Conservation (phyloP, 1,140 invertebrate genomes). For the Drosophila quadrilineata region DNA sequence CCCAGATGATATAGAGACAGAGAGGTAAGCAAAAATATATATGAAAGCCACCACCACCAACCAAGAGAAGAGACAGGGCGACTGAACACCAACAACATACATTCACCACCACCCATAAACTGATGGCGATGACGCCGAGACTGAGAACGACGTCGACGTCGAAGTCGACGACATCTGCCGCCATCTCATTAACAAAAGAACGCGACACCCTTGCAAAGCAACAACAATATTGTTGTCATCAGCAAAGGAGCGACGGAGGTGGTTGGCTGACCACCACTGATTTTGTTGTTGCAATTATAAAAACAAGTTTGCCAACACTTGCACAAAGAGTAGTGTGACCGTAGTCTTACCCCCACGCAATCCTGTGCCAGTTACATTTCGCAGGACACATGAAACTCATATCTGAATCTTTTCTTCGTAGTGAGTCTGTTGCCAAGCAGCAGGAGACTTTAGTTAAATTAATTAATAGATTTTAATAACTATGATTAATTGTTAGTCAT, state of each 20-base stretch:
- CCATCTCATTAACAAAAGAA: conserved; percentile 67
- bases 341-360: conserved; percentile 25
- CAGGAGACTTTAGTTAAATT: not conserved
- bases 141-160: not conserved
- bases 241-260: conserved; percentile 14
- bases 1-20: conserved; percentile 19
- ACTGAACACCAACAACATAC: conserved; percentile 27
- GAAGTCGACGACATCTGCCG: conserved; percentile 37
- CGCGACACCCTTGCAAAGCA: conserved; percentile 9
- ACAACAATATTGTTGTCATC: conserved; percentile 3
- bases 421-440: conserved; percentile 14
- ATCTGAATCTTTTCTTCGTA: not conserved
- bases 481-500: conserved; percentile 45
- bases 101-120: conserved; percentile 61
- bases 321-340: conserved; percentile 1
- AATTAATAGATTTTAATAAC: conserved; percentile 24
- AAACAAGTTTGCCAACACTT: conserved; percentile 57
- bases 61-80: too few relatives aligned
- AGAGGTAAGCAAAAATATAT: conserved; percentile 11
- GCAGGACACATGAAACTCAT: conserved; percentile 7
- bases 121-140: conserved; percentile 46
- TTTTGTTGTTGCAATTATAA: conserved; percentile 3
- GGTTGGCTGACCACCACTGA: too few relatives aligned
- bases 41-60: conserved; percentile 37
- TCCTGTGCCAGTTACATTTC: conserved; percentile 18